phyloP scores from a whole-genome alignment of 2,888 invertebrate genomes.

The Melieria picta region DNA sequence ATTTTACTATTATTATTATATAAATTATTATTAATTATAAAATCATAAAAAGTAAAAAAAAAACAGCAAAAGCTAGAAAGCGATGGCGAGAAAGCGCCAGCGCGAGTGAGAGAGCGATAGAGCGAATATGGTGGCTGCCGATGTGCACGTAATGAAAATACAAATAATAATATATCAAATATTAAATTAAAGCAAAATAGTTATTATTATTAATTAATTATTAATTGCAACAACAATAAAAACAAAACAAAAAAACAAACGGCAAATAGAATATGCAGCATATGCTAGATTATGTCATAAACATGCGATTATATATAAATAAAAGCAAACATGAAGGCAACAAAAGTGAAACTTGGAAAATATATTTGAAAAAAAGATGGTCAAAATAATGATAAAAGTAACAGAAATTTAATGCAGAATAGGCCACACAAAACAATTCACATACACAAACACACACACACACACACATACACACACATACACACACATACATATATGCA shows the following conservation, averaged over 20 bases:
- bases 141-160: background rate
- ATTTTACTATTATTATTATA: conserved; percentile 57
- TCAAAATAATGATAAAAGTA: no score
- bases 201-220: conserved; percentile 24
- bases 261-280: background rate
- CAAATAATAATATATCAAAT: conserved; percentile 25
- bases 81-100: no score
- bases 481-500: conserved; percentile 10
- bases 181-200: conserved; percentile 18
- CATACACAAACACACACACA: background rate
- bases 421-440: no score
- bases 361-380: no score
- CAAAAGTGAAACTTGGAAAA: background rate
- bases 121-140: no score
- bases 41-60: conserved; percentile 14
- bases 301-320: background rate
- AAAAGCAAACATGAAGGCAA: background rate
- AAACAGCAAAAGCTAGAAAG: background rate
- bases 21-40: conserved; percentile 27
- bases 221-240: conserved; percentile 9
- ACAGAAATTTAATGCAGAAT: no score
- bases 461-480: conserved; percentile 4
- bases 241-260: background rate
- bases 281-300: background rate
- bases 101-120: no score